Evolutionary conservation across 2,888 invertebrate genomes (phyloP).

Genomic region (Rhamnusium bicolor): DNA sequence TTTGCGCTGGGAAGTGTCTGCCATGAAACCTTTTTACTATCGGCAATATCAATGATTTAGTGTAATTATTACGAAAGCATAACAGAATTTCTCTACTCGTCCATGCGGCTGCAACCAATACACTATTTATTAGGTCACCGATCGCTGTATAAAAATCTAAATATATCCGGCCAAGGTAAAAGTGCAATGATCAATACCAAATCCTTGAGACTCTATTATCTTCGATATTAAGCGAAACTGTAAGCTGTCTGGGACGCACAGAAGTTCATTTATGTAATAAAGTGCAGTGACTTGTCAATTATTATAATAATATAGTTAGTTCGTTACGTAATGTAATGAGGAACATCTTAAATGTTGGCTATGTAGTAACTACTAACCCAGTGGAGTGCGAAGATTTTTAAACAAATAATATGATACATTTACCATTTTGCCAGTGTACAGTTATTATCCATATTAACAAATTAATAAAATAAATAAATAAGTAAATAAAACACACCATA

Average conservation of each 20-base stretch:
- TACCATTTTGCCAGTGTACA: too few species aligned
- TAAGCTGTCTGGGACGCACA: conserved; percentile 13
- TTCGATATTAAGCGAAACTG: conserved; percentile 38
- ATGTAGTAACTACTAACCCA: background rate
- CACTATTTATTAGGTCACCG: conserved; percentile 34
- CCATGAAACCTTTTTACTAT: background rate
- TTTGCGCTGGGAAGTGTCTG: too few species aligned
- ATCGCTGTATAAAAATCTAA: conserved; percentile 33
- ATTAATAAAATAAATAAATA: too few species aligned
- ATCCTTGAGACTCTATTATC: conserved; percentile 52
- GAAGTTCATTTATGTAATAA: conserved; percentile 6
- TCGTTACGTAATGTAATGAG: background rate
- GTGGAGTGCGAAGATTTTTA: background rate
- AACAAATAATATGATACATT: too few species aligned
- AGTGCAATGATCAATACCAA: conserved; percentile 51
- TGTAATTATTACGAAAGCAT: background rate
- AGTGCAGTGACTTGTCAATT: conserved; percentile 22
- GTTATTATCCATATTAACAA: too few species aligned
- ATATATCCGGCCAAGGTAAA: conserved; percentile 47
- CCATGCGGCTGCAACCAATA: background rate
- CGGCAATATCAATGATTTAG: background rate
- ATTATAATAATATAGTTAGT: background rate
- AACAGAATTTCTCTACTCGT: background rate
- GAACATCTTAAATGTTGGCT: background rate
- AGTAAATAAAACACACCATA: too few species aligned